Conservation (phyloP, 2,888 invertebrate genomes). For the Achlya flavicornis region DNA sequence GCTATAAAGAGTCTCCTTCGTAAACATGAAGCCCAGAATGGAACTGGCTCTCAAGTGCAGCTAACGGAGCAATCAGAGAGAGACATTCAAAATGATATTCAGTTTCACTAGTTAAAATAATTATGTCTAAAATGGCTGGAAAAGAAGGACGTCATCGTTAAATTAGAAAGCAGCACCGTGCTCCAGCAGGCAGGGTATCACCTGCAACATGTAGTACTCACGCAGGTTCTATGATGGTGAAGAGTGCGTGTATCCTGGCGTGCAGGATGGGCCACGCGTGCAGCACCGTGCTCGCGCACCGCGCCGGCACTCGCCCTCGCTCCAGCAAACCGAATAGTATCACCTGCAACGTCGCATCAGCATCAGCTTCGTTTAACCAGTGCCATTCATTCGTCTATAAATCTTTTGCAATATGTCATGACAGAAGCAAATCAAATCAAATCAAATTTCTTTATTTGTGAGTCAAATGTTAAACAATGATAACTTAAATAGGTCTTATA, state of each 20-base stretch:
- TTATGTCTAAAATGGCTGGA: too few relatives aligned
- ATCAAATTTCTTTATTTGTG: too few relatives aligned
- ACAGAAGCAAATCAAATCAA: too few relatives aligned
- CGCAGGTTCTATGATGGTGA: constrained; percentile 97
- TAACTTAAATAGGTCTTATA: too few relatives aligned
- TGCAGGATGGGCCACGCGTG: constrained; percentile 98
- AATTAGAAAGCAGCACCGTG: constrained; percentile 85
- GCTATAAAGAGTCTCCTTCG: neutral
- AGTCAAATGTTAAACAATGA: too few relatives aligned
- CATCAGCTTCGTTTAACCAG: neutral
- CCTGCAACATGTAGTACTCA: constrained; percentile 79
- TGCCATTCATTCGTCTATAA: too few relatives aligned
- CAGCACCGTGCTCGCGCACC: constrained; percentile 93
- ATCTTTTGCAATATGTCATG: too few relatives aligned
- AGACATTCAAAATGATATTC: too few relatives aligned
- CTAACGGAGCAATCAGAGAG: too few relatives aligned
- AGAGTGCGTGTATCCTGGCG: constrained; percentile 94
- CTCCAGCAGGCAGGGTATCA: constrained; percentile 95
- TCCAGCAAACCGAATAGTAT: constrained; percentile 95
- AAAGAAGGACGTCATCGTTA: too few relatives aligned
- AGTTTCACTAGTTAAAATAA: too few relatives aligned
- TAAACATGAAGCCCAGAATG: neutral
- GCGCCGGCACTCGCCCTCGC: constrained; percentile 90
- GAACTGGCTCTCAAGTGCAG: too few relatives aligned
- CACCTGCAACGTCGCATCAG: constrained; percentile 63